Evolutionary conservation across 2,888 invertebrate genomes (phyloP).

Genomic region (Tetramorium bicarinatum): DNA sequence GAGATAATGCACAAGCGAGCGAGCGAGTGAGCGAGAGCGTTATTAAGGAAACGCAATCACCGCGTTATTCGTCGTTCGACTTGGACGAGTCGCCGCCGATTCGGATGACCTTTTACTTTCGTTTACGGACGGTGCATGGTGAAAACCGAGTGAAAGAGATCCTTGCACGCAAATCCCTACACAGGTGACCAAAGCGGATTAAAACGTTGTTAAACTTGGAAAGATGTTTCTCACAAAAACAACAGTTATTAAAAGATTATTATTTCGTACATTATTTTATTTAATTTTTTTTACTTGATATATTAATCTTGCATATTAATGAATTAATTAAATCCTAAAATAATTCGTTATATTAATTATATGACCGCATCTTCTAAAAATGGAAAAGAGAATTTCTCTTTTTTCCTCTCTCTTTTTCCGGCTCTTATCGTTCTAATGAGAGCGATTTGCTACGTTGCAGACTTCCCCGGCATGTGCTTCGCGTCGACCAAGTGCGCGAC

Average conservation of each 20-base stretch:
- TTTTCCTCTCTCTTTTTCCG: neutral
- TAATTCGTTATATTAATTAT: neutral
- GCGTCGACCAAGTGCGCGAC: constrained; percentile 96
- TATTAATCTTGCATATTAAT: too few relatives aligned
- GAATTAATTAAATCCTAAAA: neutral
- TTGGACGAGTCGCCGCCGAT: neutral
- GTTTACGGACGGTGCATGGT: constrained; percentile 8
- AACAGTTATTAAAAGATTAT: neutral
- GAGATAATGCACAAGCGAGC: constrained; percentile 35
- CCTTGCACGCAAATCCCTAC: neutral
- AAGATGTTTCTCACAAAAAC: neutral
- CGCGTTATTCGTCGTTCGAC: neutral
- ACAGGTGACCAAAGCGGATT: neutral
- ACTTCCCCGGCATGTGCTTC: constrained; percentile 97
- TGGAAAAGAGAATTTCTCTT: too few relatives aligned
- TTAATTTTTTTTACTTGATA: too few relatives aligned
- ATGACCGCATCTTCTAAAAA: neutral
- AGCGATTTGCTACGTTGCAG: constrained; percentile 85
- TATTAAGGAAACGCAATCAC: constrained; percentile 37
- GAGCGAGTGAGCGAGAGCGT: neutral
- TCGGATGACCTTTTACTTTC: constrained; percentile 50
- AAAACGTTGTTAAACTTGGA: neutral
- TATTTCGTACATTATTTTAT: neutral
- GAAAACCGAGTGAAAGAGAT: constrained; percentile 45
- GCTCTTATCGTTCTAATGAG: neutral